A percentile compares a stretch with the other conserved stretches of the same genome.
Evolutionary conservation across 2,888 invertebrate species (phyloP).

Genomic region (Sphaerolaimus hirsutus): DNA sequence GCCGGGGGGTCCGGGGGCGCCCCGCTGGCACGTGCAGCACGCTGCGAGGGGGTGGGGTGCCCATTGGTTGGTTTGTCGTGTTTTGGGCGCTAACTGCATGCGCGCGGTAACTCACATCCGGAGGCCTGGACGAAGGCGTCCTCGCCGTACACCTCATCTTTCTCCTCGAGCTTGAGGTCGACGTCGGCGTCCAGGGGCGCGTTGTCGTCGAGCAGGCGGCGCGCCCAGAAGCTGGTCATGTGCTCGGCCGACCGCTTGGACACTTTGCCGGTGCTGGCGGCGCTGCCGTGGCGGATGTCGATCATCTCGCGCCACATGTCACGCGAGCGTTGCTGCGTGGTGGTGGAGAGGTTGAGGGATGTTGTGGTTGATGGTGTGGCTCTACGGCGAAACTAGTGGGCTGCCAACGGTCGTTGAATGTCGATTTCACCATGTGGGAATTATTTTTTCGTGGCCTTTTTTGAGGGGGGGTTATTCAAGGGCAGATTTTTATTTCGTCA

Average conservation of each 20-base stretch:
- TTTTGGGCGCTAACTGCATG: too few relatives aligned
- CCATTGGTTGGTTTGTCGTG: neutral
- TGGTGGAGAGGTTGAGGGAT: neutral
- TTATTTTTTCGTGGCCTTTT: too few relatives aligned
- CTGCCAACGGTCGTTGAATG: too few relatives aligned
- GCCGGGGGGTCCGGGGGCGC: constrained; percentile 21
- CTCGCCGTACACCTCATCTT: neutral
- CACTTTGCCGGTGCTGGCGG: neutral
- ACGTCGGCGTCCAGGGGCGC: constrained; percentile 1
- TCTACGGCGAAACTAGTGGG: too few relatives aligned
- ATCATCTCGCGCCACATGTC: constrained; percentile 1
- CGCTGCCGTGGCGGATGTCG: neutral
- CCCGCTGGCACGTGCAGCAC: constrained; percentile 20
- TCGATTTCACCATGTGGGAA: too few relatives aligned
- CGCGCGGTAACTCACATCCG: neutral
- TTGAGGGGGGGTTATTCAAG: too few relatives aligned
- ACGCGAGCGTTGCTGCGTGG: neutral
- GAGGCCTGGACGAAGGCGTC: neutral
- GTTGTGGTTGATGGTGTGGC: too few relatives aligned
- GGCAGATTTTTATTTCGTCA: too few relatives aligned
- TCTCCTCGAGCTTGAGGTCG: too few relatives aligned
- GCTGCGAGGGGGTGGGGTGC: neutral
- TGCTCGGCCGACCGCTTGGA: too few relatives aligned
- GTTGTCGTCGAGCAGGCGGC: constrained; percentile 19
- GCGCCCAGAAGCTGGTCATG: constrained; percentile 21